These are phyloP conservation scores for Cylindroiulus punctatus DNA, from an alignment of 2,888 invertebrate species.

Conservation along the genomic window DNA sequence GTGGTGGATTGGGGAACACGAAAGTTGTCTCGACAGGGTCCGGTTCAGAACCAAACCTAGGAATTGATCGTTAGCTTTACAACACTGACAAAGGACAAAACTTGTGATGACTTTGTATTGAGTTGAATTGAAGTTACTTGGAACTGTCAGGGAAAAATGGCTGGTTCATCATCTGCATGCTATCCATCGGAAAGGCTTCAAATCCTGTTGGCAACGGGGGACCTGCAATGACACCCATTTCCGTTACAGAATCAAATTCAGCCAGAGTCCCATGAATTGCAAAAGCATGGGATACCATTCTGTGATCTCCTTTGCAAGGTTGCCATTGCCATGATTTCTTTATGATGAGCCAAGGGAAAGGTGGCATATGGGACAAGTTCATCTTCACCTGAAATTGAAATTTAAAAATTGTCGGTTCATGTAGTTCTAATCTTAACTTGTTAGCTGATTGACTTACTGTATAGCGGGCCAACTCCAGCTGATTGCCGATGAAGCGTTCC, in stretches of 20 bases:
- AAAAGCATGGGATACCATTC: background rate
- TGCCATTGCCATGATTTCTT: constrained; percentile 22
- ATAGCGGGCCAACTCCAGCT: background rate
- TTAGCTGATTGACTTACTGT: background rate
- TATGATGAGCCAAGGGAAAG: constrained; percentile 33
- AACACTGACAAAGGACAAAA: too few relatives aligned
- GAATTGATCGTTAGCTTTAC: background rate
- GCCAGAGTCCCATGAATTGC: background rate
- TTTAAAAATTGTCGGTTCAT: background rate
- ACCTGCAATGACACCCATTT: constrained; percentile 13
- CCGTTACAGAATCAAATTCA: background rate
- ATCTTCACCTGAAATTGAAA: constrained; percentile 22
- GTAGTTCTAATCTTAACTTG: background rate
- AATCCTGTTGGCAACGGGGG: constrained; percentile 40
- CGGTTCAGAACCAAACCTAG: constrained; percentile 46
- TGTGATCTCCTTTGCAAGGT: background rate
- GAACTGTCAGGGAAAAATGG: constrained; percentile 21
- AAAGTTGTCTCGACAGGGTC: constrained; percentile 49
- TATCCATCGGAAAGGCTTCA: background rate
- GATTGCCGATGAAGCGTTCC: constrained; percentile 23
- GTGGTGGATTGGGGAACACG: constrained; percentile 52
- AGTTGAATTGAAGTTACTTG: background rate
- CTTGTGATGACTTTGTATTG: too few relatives aligned
- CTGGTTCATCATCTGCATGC: constrained; percentile 37
- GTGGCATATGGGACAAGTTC: constrained; percentile 55